Evolutionary conservation across 2,797 vertebrate species (phyloP).

Genomic region (Toxotes lorentzi): DNA sequence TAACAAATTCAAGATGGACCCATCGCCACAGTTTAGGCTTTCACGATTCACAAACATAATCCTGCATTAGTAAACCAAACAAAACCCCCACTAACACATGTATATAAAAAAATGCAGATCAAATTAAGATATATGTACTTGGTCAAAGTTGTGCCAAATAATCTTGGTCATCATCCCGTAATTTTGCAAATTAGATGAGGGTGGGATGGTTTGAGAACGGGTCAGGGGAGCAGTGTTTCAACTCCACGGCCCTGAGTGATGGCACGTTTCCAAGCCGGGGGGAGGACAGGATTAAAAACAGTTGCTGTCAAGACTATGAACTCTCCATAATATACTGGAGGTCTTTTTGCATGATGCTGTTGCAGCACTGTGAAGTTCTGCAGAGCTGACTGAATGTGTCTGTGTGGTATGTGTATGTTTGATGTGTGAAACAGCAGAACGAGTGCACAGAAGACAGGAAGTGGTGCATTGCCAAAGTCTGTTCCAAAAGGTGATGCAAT

Average conservation of each 20-base stretch:
- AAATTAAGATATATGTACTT: neutral
- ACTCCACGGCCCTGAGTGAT: neutral
- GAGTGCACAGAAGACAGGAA: constrained; percentile 29
- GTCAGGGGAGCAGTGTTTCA: constrained; percentile 35
- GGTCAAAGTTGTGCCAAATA: constrained; percentile 12
- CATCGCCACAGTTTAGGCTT: neutral
- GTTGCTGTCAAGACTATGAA: constrained; percentile 30
- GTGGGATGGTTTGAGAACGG: constrained; percentile 35
- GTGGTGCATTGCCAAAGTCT: neutral
- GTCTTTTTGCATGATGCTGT: neutral
- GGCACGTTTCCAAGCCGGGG: constrained; percentile 32
- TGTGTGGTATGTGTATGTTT: neutral
- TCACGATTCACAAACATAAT: neutral
- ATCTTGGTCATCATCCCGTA: constrained; percentile 70
- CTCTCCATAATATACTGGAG: neutral
- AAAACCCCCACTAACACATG: neutral
- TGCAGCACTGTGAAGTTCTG: neutral
- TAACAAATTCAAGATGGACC: no score
- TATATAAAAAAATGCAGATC: neutral
- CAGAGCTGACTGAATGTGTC: constrained; percentile 16
- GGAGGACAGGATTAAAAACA: constrained; percentile 46
- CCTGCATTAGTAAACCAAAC: neutral
- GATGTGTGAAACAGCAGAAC: neutral
- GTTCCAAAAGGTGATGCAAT: constrained; percentile 2
- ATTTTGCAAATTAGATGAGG: constrained; percentile 55